Base-by-base conservation (phyloP, 2,113 vertebrate genomes). In the Oreocharis arfaki region DNA sequence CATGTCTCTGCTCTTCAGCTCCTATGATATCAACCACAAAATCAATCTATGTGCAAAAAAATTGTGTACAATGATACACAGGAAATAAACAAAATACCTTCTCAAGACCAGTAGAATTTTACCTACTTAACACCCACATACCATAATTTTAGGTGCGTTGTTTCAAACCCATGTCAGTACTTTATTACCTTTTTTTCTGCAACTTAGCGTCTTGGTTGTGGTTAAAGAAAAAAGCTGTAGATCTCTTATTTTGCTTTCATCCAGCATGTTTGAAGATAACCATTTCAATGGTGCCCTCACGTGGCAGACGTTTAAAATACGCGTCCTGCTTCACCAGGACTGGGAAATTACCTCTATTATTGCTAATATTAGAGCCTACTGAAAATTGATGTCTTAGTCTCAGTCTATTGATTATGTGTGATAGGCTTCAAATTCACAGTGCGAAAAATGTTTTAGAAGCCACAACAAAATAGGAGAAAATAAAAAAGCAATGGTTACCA, bases 251-350 rank as follows among this genome's bases (percentile, higher is more conserved):
- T 56, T 3, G 9, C 39, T 37, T 50, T 46, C 56, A 53, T 10
- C 21, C 37, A 73, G 32, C 23, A 47, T 23, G 13, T 35, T 20
- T 23, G 35, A 56, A 64, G 10, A 89, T 56, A 37, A 1, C 17
- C 37, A 47, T 32, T 78, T 74, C 85, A 89, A 92, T 56, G 74
- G 83, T 95, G 96, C 94, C 97, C 95, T 95, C 97, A 42, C 0
- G 60, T 78, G 96, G 89, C 74, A 87, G 4, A 79, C 5, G 16
- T 57, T n/a, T 49, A 52, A 70, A 67, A 71, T 17, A 19, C 2
- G 7, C 21, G 59, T 65, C 4, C 19, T 41, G 19, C 26, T 56
- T 50, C 2, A 8, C 3, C 30, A 32, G 44, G 37, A 52, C 0
- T 32, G 41, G 53, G 13, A 75, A 93, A 56, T 70, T 16, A 55